These are phyloP conservation scores for Eulemur rubriventer DNA, from an alignment of 2,797 vertebrate genomes.

Conservation along the genomic window DNA sequence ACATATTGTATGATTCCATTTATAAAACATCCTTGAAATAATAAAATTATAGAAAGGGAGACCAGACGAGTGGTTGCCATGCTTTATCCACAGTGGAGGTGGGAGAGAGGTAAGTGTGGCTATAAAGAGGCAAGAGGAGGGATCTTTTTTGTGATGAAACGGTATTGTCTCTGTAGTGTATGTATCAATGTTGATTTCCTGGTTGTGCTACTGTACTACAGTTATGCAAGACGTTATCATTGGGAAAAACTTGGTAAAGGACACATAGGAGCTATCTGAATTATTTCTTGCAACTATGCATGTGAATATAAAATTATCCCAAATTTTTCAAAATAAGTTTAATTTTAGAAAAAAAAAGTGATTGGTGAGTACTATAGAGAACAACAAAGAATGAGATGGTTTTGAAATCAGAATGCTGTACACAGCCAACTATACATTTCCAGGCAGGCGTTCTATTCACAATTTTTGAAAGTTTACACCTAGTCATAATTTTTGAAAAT, in stretches of 20 bases:
- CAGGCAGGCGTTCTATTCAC: not conserved
- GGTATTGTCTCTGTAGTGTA: not conserved
- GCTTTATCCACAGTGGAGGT: not conserved
- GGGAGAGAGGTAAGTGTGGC: not conserved
- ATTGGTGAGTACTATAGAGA: not conserved
- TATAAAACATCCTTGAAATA: not conserved
- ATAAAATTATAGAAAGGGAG: not conserved
- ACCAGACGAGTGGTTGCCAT: not conserved
- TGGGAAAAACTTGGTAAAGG: not conserved
- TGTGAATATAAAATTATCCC: not conserved
- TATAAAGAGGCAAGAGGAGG: not conserved
- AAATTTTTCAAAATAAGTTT: not conserved
- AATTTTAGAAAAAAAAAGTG: not conserved
- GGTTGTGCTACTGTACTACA: too few relatives aligned
- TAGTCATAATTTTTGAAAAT: not conserved
- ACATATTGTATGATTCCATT: not conserved
- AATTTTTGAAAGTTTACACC: not conserved
- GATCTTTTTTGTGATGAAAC: not conserved
- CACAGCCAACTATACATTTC: not conserved
- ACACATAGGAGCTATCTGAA: not conserved
- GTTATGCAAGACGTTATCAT: not conserved
- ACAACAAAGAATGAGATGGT: not conserved
- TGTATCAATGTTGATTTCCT: too few relatives aligned
- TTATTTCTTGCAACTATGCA: not conserved
- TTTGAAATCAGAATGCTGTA: not conserved